phyloP scores from a whole-genome alignment of 2,888 invertebrate genomes.

The Drosophila fungiperda region DNA sequence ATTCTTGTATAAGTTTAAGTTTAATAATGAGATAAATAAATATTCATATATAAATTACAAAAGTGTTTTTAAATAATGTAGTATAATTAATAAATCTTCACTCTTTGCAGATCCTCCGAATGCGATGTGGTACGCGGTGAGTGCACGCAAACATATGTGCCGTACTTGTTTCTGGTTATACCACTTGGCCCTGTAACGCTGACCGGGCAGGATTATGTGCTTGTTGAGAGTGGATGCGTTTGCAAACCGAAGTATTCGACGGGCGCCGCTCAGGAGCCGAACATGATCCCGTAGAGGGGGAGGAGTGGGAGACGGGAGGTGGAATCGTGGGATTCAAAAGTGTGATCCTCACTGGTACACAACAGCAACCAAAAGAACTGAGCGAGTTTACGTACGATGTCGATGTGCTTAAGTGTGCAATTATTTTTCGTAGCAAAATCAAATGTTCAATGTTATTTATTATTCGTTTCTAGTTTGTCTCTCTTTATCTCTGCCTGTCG shows the following conservation, averaged over 20 bases:
- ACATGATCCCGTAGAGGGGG: conserved; percentile 84
- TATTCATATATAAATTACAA: not conserved
- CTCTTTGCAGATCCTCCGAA: conserved; percentile 91
- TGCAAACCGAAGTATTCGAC: conserved; percentile 88
- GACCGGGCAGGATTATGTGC: conserved; percentile 97
- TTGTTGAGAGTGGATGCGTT: conserved; percentile 97
- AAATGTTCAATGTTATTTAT: conserved; percentile 74
- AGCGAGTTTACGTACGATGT: conserved; percentile 60
- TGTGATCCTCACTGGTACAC: conserved; percentile 61
- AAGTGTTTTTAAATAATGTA: not conserved
- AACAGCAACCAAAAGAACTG: conserved; percentile 80
- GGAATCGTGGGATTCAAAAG: conserved; percentile 5
- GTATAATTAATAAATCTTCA: not conserved
- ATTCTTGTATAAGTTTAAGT: not conserved
- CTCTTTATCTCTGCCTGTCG: conserved; percentile 35
- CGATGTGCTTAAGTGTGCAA: conserved; percentile 62
- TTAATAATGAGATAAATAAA: not conserved
- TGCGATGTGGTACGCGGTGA: conserved; percentile 95
- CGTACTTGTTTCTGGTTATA: conserved; percentile 95
- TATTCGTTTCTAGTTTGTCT: conserved; percentile 43
- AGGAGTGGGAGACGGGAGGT: not conserved
- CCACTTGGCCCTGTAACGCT: conserved; percentile 95
- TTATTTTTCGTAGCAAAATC: conserved; percentile 80
- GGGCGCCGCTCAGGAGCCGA: conserved; percentile 85
- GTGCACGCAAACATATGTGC: conserved; percentile 94